Conservation (phyloP, 1,140 invertebrate species). For the Drosophila azteca region DNA sequence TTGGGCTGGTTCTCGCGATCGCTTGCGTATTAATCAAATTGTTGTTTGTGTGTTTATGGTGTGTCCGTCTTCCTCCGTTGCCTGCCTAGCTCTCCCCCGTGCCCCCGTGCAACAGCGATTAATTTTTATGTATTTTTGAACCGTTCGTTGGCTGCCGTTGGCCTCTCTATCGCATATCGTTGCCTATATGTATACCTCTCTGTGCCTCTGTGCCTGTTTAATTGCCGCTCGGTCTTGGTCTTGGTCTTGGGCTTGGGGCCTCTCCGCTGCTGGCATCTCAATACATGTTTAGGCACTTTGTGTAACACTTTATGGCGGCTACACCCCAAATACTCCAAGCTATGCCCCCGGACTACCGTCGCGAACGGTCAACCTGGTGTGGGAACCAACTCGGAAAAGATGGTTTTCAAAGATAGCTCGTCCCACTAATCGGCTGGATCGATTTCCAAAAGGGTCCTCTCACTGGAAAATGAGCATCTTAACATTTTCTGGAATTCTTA, state of each 20-base stretch:
- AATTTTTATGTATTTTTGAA: constrained; percentile 71
- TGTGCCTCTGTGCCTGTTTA: constrained; percentile 56
- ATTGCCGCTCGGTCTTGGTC: constrained; percentile 47
- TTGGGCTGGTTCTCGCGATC: constrained; percentile 38
- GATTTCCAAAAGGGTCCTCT: constrained; percentile 23
- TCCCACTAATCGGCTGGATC: constrained; percentile 35
- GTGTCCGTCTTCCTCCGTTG: background rate
- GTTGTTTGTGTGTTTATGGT: constrained; percentile 56
- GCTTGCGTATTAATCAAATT: constrained; percentile 75
- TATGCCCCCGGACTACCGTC: constrained; percentile 55
- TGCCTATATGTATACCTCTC: too few species aligned
- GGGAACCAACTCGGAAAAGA: constrained; percentile 51
- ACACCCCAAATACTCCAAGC: constrained; percentile 47
- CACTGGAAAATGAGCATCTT: constrained; percentile 8
- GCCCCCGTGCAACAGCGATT: constrained; percentile 53
- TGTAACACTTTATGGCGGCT: constrained; percentile 77
- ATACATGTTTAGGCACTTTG: constrained; percentile 81
- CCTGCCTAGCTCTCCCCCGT: background rate
- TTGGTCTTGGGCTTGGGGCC: constrained; percentile 33
- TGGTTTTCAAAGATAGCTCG: constrained; percentile 40
- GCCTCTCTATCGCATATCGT: background rate
- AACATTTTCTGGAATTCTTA: constrained; percentile 5
- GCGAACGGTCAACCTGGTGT: constrained; percentile 19
- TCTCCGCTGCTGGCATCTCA: constrained; percentile 70
- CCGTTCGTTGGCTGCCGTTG: constrained; percentile 44